Conservation (phyloP, 2,888 invertebrate genomes). For the Hypsopygia costalis region DNA sequence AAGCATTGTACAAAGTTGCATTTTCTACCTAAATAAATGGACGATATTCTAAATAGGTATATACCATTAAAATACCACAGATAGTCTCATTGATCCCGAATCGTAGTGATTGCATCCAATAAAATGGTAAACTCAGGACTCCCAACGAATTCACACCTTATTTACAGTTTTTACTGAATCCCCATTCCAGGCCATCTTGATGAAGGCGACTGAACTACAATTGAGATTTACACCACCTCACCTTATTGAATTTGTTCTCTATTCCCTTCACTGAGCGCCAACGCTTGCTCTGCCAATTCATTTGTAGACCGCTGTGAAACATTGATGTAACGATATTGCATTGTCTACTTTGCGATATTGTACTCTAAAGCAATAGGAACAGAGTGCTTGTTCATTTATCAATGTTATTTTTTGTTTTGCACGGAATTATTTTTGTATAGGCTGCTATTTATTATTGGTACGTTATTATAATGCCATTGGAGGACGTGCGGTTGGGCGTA, state of each 20-base stretch:
- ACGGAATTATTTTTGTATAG: no score
- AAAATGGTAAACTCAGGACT: slow-evolving; percentile 20
- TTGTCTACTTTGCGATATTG: neutral
- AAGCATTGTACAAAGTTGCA: no score
- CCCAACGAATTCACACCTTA: slow-evolving; percentile 31
- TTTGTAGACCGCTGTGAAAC: slow-evolving; percentile 34
- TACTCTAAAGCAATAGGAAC: neutral
- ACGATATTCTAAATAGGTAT: no score
- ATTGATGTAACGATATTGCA: slow-evolving; percentile 15
- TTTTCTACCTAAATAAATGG: no score
- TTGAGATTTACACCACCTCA: slow-evolving; percentile 53
- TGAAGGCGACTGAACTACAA: slow-evolving; percentile 43
- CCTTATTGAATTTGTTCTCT: slow-evolving; percentile 52
- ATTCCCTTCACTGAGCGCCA: slow-evolving; percentile 24
- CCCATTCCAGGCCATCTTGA: slow-evolving; percentile 38
- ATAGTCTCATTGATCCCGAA: no score
- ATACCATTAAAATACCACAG: no score
- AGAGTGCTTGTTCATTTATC: neutral
- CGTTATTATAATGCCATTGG: no score
- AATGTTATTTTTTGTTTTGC: no score
- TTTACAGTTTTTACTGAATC: slow-evolving; percentile 37
- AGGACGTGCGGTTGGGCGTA: no score
- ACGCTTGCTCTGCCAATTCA: slow-evolving; percentile 28
- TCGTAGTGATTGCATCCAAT: slow-evolving; percentile 20
- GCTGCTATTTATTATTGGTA: no score